These are phyloP conservation scores for Macrotis lagotis DNA, from an alignment of 2,113 vertebrate species.

Conservation along the genomic window DNA sequence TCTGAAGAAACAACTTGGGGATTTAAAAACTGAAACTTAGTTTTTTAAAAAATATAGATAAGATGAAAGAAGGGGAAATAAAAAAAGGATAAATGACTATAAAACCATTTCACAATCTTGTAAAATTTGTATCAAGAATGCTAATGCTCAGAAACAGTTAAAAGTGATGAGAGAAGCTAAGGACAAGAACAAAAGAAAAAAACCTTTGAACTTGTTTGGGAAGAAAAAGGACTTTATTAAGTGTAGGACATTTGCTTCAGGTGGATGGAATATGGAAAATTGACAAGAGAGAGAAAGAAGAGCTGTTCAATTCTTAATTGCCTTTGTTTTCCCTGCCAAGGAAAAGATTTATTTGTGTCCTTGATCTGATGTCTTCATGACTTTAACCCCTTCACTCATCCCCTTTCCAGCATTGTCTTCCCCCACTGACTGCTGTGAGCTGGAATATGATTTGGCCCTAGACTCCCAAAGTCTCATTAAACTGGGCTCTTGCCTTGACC, in stretches of 20 bases:
- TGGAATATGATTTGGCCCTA: not conserved
- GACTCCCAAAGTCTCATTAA: not conserved
- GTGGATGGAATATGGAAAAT: not conserved
- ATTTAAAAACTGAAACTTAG: not conserved
- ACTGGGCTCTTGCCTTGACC: not conserved
- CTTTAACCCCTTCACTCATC: not conserved
- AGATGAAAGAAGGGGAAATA: not conserved
- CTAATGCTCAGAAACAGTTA: not conserved
- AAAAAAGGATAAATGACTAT: not conserved
- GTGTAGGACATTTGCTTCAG: not conserved
- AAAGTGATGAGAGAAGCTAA: not conserved
- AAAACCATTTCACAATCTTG: not conserved
- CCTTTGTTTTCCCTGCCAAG: not conserved
- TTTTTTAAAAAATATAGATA: not conserved
- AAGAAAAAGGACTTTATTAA: not conserved
- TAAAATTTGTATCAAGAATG: not conserved
- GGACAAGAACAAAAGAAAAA: not conserved
- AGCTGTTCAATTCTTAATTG: not conserved
- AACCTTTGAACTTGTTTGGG: not conserved
- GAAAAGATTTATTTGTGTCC: not conserved
- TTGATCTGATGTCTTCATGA: not conserved
- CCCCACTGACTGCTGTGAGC: not conserved
- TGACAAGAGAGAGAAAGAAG: not conserved
- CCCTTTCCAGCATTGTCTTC: not conserved
- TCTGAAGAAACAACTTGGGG: not conserved